Conservation (phyloP, 2,888 invertebrate species). For the Galerucella pusilla region DNA sequence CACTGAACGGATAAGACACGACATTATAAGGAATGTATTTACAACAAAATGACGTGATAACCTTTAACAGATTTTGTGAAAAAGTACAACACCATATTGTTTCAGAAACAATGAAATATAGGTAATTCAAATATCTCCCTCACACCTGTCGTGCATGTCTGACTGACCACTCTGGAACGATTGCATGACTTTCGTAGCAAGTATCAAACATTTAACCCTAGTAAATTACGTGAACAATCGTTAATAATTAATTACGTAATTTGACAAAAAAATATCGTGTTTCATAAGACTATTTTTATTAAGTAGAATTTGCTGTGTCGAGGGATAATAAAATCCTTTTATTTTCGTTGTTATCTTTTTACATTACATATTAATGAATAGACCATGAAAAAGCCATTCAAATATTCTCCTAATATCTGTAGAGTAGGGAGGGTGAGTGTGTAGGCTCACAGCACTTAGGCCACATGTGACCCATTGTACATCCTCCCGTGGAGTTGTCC, state of each 20-base stretch:
- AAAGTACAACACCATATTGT: slow-evolving; percentile 5
- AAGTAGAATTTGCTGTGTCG: slow-evolving; percentile 39
- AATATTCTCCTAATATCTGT: not conserved
- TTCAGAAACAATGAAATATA: not conserved
- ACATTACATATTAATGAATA: slow-evolving; percentile 20
- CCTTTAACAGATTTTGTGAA: not conserved
- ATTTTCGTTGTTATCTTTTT: slow-evolving; percentile 18
- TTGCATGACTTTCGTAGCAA: slow-evolving; percentile 40
- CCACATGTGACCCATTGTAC: too few relatives aligned
- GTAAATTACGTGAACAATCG: slow-evolving; percentile 61
- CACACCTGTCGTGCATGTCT: slow-evolving; percentile 32
- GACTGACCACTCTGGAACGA: slow-evolving; percentile 21
- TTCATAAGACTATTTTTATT: slow-evolving; percentile 50
- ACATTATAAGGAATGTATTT: not conserved
- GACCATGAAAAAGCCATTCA: not conserved
- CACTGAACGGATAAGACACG: not conserved
- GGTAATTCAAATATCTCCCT: slow-evolving; percentile 17
- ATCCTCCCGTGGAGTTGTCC: too few relatives aligned
- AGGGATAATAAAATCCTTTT: slow-evolving; percentile 26
- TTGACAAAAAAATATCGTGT: slow-evolving; percentile 58
- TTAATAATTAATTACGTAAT: slow-evolving; percentile 63
- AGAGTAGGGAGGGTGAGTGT: too few relatives aligned
- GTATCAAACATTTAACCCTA: slow-evolving; percentile 61
- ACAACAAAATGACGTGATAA: slow-evolving; percentile 5
- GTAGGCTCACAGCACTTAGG: too few relatives aligned